phyloP scores from a whole-genome alignment of 2,888 invertebrate genomes.

The Leptopilina drosophilae region DNA sequence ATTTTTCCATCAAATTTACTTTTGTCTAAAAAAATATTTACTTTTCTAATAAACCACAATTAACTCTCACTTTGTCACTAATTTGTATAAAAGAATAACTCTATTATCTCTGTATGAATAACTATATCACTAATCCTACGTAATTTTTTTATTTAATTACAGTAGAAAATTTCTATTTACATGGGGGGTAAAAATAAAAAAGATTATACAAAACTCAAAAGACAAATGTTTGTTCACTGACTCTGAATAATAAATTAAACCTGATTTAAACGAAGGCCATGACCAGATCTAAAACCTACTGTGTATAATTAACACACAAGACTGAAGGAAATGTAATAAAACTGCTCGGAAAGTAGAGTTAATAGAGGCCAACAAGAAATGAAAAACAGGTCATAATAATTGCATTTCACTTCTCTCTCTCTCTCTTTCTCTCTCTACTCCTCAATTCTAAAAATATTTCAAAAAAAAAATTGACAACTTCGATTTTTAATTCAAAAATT shows the following conservation, averaged over 20 bases:
- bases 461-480: neutral
- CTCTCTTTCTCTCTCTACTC: neutral
- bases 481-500: too few species aligned
- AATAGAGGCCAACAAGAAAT: conserved; percentile 23
- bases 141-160: conserved; percentile 45
- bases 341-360: conserved; percentile 17
- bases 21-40: too few species aligned
- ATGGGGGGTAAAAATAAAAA: conserved; percentile 44
- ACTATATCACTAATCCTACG: too few species aligned
- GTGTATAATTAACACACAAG: conserved; percentile 51
- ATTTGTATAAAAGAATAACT: too few species aligned
- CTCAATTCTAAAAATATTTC: neutral
- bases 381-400: conserved; percentile 18
- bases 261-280: conserved; percentile 56
- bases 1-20: too few species aligned
- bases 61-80: too few species aligned
- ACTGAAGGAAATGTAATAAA: conserved; percentile 25
- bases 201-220: conserved; percentile 32
- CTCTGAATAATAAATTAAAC: conserved; percentile 42
- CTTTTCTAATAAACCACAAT: too few species aligned
- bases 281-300: conserved; percentile 54
- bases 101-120: too few species aligned
- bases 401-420: conserved; percentile 5
- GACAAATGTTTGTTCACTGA: conserved; percentile 46
- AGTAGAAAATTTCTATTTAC: conserved; percentile 52